Conservation (phyloP, 2,797 vertebrate genomes). For the Chelmon rostratus region DNA sequence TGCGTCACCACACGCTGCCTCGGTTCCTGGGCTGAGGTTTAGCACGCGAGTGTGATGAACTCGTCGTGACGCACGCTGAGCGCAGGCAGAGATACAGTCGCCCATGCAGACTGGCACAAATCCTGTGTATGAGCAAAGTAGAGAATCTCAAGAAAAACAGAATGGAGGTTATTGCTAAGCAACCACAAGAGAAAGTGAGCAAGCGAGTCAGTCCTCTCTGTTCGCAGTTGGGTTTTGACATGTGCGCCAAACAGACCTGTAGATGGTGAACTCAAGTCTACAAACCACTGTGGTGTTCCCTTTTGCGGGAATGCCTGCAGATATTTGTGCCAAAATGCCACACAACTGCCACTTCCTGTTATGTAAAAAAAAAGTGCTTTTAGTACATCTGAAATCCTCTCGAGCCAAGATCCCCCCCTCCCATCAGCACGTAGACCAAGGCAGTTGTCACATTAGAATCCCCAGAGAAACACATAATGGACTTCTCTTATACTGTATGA, state of each 20-base stretch:
- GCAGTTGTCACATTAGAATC: conserved; percentile 56
- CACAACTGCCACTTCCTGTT: conserved; percentile 26
- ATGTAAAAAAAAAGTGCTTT: neutral
- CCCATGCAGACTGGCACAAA: conserved; percentile 43
- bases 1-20: conserved; percentile 60
- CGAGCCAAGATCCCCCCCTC: conserved; percentile 28
- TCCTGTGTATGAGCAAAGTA: conserved; percentile 52
- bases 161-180: conserved; percentile 66
- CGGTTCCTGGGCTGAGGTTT: conserved; percentile 67
- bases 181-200: conserved; percentile 62
- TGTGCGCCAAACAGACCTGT: conserved; percentile 34
- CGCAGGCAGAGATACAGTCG: conserved; percentile 36
- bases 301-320: conserved; percentile 16
- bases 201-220: conserved; percentile 41
- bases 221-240: conserved; percentile 31
- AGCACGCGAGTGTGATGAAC: conserved; percentile 64
- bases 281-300: conserved; percentile 28
- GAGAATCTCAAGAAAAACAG: conserved; percentile 54
- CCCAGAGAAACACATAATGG: conserved; percentile 58
- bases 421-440: conserved; percentile 54
- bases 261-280: conserved; percentile 17
- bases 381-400: conserved; percentile 25
- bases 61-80: conserved; percentile 63
- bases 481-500: conserved; percentile 50
- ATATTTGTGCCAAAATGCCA: conserved; percentile 20